These are phyloP conservation scores for Heterodera filipjevi DNA, from an alignment of 2,888 invertebrate genomes.

Conservation along the genomic window DNA sequence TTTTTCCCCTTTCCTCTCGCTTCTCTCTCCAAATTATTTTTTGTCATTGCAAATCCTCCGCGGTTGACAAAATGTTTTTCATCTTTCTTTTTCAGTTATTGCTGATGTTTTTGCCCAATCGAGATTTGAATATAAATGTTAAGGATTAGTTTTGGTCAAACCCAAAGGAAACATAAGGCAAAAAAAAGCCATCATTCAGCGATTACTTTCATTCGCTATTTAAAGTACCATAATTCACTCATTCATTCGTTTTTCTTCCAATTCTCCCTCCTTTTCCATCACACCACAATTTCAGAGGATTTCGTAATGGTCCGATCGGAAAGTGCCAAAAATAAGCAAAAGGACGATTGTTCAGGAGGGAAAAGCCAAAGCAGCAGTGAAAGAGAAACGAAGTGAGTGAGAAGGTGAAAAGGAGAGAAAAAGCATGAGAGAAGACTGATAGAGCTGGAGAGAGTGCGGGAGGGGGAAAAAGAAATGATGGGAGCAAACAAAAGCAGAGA, in stretches of 20 bases:
- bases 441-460: not conserved
- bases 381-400: not conserved
- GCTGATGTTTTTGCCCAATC: not conserved
- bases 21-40: not conserved
- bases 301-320: slow-evolving; percentile 25
- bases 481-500: not conserved
- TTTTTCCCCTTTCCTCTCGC: not conserved
- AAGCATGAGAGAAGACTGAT: not conserved
- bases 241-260: not conserved
- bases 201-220: not conserved
- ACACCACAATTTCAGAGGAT: not conserved
- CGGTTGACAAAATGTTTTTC: not conserved
- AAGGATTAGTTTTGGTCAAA: not conserved
- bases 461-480: not conserved
- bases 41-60: not conserved
- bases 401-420: not conserved
- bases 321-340: slow-evolving; percentile 15
- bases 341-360: not conserved
- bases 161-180: not conserved
- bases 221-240: not conserved
- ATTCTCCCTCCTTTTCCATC: not conserved
- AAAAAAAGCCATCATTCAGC: not conserved
- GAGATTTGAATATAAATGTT: not conserved
- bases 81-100: not conserved
- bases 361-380: slow-evolving; percentile 7